Evolutionary conservation across 1,140 invertebrate species (phyloP), one percentile per base, ranked within the genome.

Genomic region (roundworm (Caenorhabditis elegans)): DNA sequence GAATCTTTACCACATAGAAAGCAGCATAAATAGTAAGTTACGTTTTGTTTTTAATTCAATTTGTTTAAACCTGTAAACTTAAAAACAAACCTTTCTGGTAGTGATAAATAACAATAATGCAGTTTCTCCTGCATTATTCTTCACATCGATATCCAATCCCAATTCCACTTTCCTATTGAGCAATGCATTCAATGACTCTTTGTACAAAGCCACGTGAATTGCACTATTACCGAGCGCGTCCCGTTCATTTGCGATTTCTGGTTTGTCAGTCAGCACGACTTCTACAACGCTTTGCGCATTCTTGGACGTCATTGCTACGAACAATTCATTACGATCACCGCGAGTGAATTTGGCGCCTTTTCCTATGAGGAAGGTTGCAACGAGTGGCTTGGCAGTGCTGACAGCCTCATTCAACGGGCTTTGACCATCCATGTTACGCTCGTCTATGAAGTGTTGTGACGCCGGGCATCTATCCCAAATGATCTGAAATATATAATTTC

Each of bases 141-240:
- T 88, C 8, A 85, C 86, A 81, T 89, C 87, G 22, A 89, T 75
- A 80, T 89, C 86, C 24, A 89, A n/a, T 47, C 90, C 87, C 47
- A 77, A 77, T 0, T 48, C 34, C 1, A 34, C 24, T 24, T 86
- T 85, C 36, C 88, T 70, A 60, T 85, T 82, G 6, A 89, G 82
- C 75, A 89, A 51, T 11, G 85, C 86, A 80, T 88, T 86, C 34
- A 89, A 51, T 11, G 88, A 82, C 4, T 83, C 82, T 80, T 89
- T 89, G 46, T 81, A 86, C 13, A 82, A 39, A 47, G 88, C 88
- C 0, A 83, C 82, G 47, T 89, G 88, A 36, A 89, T 83, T 36
- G 85, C 87, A 13, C 86, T 89, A 51, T 89, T 89, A 10, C 88
- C 89, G 28, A 86, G 89, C 2, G 88, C 83, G 49, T 89, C 88